Conservation (phyloP, 2,113 vertebrate genomes). For the Laterallus jamaicensis region DNA sequence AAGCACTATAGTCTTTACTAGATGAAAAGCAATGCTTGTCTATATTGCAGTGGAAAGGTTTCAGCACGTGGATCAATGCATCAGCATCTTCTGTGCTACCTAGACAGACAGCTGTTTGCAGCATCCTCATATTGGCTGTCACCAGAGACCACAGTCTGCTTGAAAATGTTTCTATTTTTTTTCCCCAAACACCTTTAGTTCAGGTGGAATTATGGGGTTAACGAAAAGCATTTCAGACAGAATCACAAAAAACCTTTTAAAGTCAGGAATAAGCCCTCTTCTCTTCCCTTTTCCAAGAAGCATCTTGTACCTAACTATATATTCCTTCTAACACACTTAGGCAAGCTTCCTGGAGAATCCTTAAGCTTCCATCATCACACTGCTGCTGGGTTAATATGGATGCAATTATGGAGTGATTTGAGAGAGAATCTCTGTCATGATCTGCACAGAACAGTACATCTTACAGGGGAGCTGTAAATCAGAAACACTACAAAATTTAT, state of each 20-base stretch:
- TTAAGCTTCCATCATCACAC: not conserved
- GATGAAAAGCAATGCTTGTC: not conserved
- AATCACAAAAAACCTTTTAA: not conserved
- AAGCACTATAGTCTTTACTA: not conserved
- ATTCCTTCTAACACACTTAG: not conserved
- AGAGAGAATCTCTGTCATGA: not conserved
- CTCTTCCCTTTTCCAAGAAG: not conserved
- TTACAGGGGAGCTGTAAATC: constrained; percentile 2
- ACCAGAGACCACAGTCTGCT: not conserved
- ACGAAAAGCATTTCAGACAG: not conserved
- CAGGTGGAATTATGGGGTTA: not conserved
- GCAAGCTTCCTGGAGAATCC: not conserved
- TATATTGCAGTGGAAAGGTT: not conserved
- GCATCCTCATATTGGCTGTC: not conserved
- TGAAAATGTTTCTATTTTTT: not conserved
- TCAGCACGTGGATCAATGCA: not conserved
- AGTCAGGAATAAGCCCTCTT: not conserved
- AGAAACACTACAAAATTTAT: not conserved
- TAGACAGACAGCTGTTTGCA: not conserved
- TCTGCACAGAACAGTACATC: not conserved
- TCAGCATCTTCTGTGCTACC: not conserved
- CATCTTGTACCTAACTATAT: not conserved
- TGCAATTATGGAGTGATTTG: not conserved
- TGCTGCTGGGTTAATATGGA: not conserved
- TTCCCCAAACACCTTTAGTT: not conserved